A percentile compares a stretch with the other conserved stretches of the same genome.
phyloP scores from a whole-genome alignment of 2,113 vertebrate genomes.

The Arvicanthis niloticus region DNA sequence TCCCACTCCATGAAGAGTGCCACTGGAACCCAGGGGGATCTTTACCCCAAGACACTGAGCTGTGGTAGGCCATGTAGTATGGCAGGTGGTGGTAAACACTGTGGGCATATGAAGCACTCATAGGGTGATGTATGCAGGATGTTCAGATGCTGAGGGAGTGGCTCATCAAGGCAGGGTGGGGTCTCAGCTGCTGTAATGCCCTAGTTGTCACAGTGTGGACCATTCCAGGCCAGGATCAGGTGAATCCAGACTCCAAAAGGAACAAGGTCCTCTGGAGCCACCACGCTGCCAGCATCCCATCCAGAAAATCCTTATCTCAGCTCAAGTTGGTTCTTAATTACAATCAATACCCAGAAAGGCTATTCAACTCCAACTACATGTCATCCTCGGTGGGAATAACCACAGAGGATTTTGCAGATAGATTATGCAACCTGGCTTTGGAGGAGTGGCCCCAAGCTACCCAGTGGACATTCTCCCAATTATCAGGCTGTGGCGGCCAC shows the following conservation, averaged over 20 bases:
- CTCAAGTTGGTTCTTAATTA: slow-evolving; percentile 81
- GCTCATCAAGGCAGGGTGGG: not conserved
- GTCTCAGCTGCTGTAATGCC: not conserved
- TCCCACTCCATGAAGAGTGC: not conserved
- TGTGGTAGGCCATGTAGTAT: fast-evolving
- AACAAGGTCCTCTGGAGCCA: not conserved
- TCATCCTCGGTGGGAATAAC: slow-evolving; percentile 44
- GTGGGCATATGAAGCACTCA: fast-evolving
- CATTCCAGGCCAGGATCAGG: not conserved
- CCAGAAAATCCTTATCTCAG: slow-evolving; percentile 65
- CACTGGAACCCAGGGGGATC: not conserved
- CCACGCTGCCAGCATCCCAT: not conserved
- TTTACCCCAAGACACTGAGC: not conserved
- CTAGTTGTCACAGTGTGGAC: fast-evolving
- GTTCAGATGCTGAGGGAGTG: fast-evolving
- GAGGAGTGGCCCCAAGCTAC: slow-evolving; percentile 48
- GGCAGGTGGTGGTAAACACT: fast-evolving
- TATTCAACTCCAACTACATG: slow-evolving; percentile 58
- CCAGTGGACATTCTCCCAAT: slow-evolving; percentile 73
- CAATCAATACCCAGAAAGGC: slow-evolving; percentile 79
- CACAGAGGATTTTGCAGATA: slow-evolving; percentile 74
- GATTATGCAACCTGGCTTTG: fast-evolving
- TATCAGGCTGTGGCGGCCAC: slow-evolving; percentile 68
- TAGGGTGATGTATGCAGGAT: fast-evolving
- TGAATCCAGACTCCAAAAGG: not conserved